phyloP scores from a whole-genome alignment of 2,797 vertebrate genomes.

The Diglossa cyanea region DNA sequence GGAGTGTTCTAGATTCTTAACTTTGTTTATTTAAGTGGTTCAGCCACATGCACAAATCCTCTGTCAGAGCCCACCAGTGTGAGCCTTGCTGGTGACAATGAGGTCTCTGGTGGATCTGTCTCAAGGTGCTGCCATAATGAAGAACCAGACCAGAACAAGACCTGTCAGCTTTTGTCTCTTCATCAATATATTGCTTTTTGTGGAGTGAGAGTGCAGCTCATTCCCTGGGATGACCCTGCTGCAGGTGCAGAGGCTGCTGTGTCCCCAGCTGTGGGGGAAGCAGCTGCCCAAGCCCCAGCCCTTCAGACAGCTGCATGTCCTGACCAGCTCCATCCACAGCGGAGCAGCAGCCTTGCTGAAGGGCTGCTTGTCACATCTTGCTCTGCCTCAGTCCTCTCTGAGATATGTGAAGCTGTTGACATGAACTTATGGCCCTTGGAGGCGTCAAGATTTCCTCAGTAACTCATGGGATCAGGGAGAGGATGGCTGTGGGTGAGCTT shows the following conservation, averaged over 20 bases:
- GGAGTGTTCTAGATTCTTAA: neutral
- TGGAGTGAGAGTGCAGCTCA: accelerated
- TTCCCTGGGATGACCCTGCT: neutral
- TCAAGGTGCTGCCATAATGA: accelerated
- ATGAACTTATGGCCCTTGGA: neutral
- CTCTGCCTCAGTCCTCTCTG: neutral
- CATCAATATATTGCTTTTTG: neutral
- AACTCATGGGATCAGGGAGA: neutral
- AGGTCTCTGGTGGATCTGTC: neutral
- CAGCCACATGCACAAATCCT: neutral
- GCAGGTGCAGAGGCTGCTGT: neutral
- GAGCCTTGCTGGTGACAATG: neutral
- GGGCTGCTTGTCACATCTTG: neutral
- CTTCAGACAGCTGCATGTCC: neutral
- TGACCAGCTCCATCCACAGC: neutral
- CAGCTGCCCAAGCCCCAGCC: neutral
- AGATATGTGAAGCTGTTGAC: neutral
- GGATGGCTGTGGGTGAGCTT: neutral
- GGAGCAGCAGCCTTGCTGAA: neutral
- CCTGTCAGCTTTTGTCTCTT: neutral
- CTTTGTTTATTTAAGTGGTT: neutral
- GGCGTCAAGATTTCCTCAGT: neutral
- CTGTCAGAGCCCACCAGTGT: accelerated
- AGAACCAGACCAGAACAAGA: neutral
- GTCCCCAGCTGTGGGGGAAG: neutral